phyloP scores from a whole-genome alignment of 2,113 vertebrate species.

The Odontophorus gujanensis region DNA sequence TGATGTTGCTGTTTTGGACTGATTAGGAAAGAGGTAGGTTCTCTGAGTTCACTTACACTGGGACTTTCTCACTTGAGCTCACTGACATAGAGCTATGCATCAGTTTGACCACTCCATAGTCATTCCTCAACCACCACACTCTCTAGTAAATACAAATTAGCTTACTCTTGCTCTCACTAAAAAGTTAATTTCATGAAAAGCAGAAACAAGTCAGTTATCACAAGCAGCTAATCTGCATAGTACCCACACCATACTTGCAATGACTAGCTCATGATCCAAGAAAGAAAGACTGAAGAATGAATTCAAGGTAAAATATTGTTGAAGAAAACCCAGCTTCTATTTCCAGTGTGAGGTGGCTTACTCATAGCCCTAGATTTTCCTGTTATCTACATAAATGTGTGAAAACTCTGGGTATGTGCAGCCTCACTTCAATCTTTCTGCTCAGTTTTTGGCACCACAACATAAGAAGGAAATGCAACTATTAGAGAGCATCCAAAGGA shows the following conservation, averaged over 20 bases:
- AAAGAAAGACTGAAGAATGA: not conserved
- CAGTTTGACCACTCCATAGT: not conserved
- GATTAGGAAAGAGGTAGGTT: not conserved
- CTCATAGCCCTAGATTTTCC: not conserved
- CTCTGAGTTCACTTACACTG: rapidly evolving
- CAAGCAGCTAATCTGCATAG: not conserved
- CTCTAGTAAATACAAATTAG: not conserved
- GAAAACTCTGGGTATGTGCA: not conserved
- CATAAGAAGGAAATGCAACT: not conserved
- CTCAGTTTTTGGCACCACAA: not conserved
- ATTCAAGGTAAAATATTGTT: not conserved
- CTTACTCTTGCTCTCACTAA: not conserved
- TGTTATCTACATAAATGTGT: not conserved
- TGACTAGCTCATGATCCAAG: not conserved
- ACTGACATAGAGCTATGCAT: rapidly evolving
- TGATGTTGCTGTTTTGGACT: not conserved
- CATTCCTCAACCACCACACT: rapidly evolving
- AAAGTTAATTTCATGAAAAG: not conserved
- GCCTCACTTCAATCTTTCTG: not conserved
- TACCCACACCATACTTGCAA: not conserved
- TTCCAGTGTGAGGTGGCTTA: not conserved
- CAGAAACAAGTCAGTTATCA: not conserved
- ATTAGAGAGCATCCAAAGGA: not conserved
- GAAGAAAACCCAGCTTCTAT: not conserved
- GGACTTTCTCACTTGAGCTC: not conserved